Evolutionary conservation across 2,797 vertebrate genomes (phyloP).

Genomic region (Neosilurus hyrtlii): DNA sequence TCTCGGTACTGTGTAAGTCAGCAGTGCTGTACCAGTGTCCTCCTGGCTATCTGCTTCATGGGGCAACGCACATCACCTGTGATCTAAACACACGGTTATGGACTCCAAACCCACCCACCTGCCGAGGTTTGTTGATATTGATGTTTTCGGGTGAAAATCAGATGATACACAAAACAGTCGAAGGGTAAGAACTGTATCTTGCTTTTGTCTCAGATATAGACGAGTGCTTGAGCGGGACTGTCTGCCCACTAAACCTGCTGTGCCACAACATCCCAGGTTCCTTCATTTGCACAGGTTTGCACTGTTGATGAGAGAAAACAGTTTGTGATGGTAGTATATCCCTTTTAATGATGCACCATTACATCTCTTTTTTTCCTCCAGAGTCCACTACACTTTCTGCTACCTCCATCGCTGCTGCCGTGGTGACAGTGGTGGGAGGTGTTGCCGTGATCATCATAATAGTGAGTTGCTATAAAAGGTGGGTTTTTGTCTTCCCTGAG

Average conservation of each 20-base stretch:
- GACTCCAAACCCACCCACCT: conserved; percentile 71
- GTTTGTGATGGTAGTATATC: not conserved
- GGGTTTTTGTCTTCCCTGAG: conserved; percentile 20
- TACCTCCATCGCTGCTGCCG: conserved; percentile 60
- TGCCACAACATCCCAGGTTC: conserved; percentile 73
- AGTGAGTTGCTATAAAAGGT: conserved; percentile 69
- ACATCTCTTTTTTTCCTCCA: not conserved
- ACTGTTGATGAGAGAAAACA: not conserved
- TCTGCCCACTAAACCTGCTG: conserved; percentile 64
- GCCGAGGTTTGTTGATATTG: conserved; percentile 67
- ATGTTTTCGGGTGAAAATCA: not conserved
- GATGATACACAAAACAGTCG: not conserved
- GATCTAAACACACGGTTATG: conserved; percentile 67
- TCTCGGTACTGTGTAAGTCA: conserved; percentile 71
- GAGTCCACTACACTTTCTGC: conserved; percentile 60
- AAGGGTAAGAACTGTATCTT: not conserved
- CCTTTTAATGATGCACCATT: not conserved
- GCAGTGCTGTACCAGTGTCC: conserved; percentile 72
- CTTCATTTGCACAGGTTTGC: conserved; percentile 72
- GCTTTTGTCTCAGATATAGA: conserved; percentile 67
- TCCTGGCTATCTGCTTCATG: conserved; percentile 68
- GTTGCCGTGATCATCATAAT: conserved; percentile 59
- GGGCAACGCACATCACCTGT: conserved; percentile 71
- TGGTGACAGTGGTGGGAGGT: conserved; percentile 62
- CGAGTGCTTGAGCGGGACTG: conserved; percentile 67